Conservation (phyloP, 92 coral and sea anemone species). For the Actinernus sp. region DNA sequence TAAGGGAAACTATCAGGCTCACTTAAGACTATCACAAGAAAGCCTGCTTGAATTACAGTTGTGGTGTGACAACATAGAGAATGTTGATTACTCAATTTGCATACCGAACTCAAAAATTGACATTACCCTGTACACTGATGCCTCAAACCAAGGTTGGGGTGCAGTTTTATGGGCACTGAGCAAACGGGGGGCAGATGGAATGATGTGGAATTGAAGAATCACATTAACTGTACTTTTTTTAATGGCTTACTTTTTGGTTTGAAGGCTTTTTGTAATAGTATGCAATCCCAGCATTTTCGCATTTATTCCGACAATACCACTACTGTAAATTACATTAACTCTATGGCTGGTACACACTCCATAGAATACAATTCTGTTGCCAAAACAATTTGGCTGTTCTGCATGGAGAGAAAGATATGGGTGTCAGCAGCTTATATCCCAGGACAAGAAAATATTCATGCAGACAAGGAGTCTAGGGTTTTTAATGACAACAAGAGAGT, state of each 20-base stretch:
- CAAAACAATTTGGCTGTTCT: slow-evolving; percentile 8
- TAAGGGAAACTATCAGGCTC: slow-evolving; percentile 33
- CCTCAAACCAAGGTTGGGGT: slow-evolving; percentile 44
- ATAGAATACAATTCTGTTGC: slow-evolving; percentile 17
- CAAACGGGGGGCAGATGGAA: slow-evolving; percentile 44
- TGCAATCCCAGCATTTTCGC: background rate
- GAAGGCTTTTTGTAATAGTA: background rate
- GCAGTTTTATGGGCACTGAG: no score
- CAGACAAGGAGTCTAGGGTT: slow-evolving; percentile 22
- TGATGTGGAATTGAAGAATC: slow-evolving; percentile 20
- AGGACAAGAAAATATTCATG: slow-evolving; percentile 19
- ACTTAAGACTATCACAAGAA: slow-evolving; percentile 11
- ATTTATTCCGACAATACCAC: slow-evolving; percentile 32
- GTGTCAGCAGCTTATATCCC: slow-evolving; percentile 33
- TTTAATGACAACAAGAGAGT: slow-evolving; percentile 49
- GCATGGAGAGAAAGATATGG: slow-evolving; percentile 2
- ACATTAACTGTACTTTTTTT: slow-evolving; percentile 24
- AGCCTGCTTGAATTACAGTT: slow-evolving; percentile 14
- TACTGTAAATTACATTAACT: slow-evolving; percentile 24
- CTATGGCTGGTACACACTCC: slow-evolving; percentile 34
- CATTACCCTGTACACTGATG: slow-evolving; percentile 42
- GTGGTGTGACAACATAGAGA: slow-evolving; percentile 15
- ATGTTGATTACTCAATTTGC: slow-evolving; percentile 13
- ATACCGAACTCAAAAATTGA: slow-evolving; percentile 31
- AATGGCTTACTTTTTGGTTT: slow-evolving; percentile 26